Conservation (phyloP, 2,888 invertebrate genomes). For the Microchrysa polita region DNA sequence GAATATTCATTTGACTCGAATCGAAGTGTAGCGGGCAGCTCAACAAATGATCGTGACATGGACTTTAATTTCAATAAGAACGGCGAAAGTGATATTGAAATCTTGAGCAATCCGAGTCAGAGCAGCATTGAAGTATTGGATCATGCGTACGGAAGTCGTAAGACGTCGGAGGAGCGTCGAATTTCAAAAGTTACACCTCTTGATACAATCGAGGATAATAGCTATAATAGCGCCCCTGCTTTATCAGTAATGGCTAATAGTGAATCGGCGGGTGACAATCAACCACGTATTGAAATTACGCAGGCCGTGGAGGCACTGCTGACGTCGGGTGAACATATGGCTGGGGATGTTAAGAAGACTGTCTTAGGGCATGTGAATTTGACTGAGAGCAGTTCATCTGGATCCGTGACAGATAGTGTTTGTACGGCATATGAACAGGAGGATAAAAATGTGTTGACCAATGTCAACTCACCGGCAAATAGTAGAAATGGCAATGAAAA, state of each 20-base stretch:
- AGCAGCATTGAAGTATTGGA: constrained; percentile 75
- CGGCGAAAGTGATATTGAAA: constrained; percentile 75
- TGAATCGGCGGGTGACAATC: background rate
- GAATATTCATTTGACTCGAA: constrained; percentile 64
- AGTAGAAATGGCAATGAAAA: background rate
- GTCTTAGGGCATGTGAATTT: constrained; percentile 57
- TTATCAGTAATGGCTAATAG: background rate
- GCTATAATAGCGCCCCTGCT: background rate
- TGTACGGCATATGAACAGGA: constrained; percentile 69
- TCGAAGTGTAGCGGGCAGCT: constrained; percentile 63
- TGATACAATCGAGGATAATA: constrained; percentile 65
- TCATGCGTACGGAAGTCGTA: constrained; percentile 59
- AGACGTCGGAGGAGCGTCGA: constrained; percentile 66
- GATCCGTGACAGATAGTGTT: constrained; percentile 71
- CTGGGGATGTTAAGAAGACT: constrained; percentile 2
- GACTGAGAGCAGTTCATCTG: constrained; percentile 72
- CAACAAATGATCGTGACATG: constrained; percentile 59
- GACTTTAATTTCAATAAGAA: constrained; percentile 55
- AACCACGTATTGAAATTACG: constrained; percentile 20
- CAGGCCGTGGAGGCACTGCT: background rate
- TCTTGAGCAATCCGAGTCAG: constrained; percentile 76
- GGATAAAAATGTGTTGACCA: constrained; percentile 50
- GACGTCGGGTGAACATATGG: background rate
- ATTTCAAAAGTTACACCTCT: constrained; percentile 63
- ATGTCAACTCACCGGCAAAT: constrained; percentile 19